Evolutionary conservation across 1,140 invertebrate genomes (phyloP).

Genomic region (Pogonomyrmex californicus): DNA sequence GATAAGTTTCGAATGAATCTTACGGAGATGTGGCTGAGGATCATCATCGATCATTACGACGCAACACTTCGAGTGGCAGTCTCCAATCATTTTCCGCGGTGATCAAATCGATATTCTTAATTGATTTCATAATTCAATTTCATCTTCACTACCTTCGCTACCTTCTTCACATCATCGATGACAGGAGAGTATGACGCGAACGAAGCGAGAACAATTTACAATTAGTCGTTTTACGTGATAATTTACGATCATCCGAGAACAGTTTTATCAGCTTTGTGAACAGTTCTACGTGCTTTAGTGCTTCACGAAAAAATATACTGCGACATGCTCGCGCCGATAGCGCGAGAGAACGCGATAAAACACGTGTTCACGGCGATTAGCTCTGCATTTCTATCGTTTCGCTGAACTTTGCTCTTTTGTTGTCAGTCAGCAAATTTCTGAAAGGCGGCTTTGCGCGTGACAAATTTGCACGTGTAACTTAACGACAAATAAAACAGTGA

Average conservation of each 20-base stretch:
- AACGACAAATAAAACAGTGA: neutral
- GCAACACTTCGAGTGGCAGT: constrained; percentile 15
- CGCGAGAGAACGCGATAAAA: constrained; percentile 72
- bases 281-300: constrained; percentile 48
- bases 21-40: constrained; percentile 17
- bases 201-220: neutral
- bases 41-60: constrained; percentile 49
- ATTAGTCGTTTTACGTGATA: constrained; percentile 47
- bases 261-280: constrained; percentile 45
- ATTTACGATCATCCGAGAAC: constrained; percentile 57
- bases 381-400: constrained; percentile 49
- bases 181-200: neutral
- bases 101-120: constrained; percentile 55
- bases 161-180: constrained; percentile 27
- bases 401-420: neutral
- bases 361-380: constrained; percentile 66
- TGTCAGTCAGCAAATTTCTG: constrained; percentile 19
- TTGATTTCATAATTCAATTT: constrained; percentile 60
- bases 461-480: neutral
- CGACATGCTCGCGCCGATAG: constrained; percentile 60
- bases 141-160: neutral
- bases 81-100: constrained; percentile 39
- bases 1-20: constrained; percentile 4
- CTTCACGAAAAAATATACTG: constrained; percentile 62
- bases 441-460: neutral